Evolutionary conservation across 2,888 invertebrate species (phyloP).

Genomic region (Lampropteryx suffumata): DNA sequence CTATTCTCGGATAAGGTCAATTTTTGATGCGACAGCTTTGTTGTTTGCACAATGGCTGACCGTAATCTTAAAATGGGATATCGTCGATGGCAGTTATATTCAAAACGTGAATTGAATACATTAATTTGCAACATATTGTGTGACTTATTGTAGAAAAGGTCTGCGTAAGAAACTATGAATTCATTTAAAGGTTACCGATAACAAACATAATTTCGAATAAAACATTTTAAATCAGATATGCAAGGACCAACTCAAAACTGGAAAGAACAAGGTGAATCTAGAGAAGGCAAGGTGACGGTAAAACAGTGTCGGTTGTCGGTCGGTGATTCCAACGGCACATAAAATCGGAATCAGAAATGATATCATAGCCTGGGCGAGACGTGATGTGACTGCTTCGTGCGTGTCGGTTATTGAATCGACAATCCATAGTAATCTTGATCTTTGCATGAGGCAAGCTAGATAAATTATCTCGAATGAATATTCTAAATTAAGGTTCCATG

Average conservation of each 20-base stretch:
- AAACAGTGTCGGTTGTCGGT: slow-evolving; percentile 1
- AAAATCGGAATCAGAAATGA: slow-evolving; percentile 10
- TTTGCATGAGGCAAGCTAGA: too few relatives aligned
- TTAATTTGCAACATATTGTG: too few relatives aligned
- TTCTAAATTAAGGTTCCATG: too few relatives aligned
- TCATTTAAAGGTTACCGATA: too few relatives aligned
- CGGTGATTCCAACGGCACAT: slow-evolving; percentile 9
- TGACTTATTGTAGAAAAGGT: too few relatives aligned
- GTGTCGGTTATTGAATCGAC: background rate
- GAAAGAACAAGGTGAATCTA: background rate
- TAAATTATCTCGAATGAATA: too few relatives aligned
- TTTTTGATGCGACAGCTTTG: slow-evolving; percentile 23
- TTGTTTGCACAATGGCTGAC: slow-evolving; percentile 27
- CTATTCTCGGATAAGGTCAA: slow-evolving; percentile 20
- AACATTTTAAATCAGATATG: too few relatives aligned
- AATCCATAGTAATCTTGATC: too few relatives aligned
- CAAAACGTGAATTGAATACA: slow-evolving; percentile 18
- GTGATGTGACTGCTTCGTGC: slow-evolving; percentile 11
- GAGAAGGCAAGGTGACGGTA: slow-evolving; percentile 12
- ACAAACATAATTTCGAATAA: too few relatives aligned
- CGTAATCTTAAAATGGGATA: slow-evolving; percentile 30
- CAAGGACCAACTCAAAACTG: too few relatives aligned
- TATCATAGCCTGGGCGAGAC: slow-evolving; percentile 7
- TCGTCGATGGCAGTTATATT: slow-evolving; percentile 30
- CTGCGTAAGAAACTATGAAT: too few relatives aligned